Base-by-base conservation (phyloP, 2,888 invertebrate genomes). In the Tenthredo livida region DNA sequence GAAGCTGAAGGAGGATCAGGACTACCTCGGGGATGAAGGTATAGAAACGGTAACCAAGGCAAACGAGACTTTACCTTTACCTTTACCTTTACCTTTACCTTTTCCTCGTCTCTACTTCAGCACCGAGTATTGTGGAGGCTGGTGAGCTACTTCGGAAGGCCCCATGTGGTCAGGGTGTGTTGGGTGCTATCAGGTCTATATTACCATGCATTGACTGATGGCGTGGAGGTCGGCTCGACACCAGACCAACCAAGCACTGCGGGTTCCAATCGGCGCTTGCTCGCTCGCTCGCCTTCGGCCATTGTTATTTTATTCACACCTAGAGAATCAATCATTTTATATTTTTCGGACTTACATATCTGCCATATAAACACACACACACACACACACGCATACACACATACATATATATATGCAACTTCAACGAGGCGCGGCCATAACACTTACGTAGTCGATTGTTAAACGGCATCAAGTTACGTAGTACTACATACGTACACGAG, bases 151-250 rank as follows among this genome's bases (percentile, higher is more conserved):
- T 61, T 40, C 80, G 61, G 89, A 89, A 88, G 89, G 87, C 87
- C 84, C 86, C 86, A 85, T 85, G 86, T 78, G 84, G 87, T 87
- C 86, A 88, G 86, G 84, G 85, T 86, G 84, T 87, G 86, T 75
- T 83, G 83, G 83, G 83, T 67, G 83, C 83, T 83, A 83, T 83
- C 83, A 83, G 47, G 83, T 83, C 83, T 83, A 83, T 83, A 70
- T 83, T 83, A 83, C 83, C 83, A 70, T 83, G 83, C 25, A 83
- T 83, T 83, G 83, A 83, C 65, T 70, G 83, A 83, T 83, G 83
- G 83, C 67, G 61, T 6, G n/a, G 80, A 80, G 40, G 37, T 29
- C 33, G 77, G 40, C 50, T 37, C 80, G 61, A 80, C 80, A 80
- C 58, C 80, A 61, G 61, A 21, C 61, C 47, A 47, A 47, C 12